phyloP scores from a whole-genome alignment of 2,797 vertebrate species.

The Anolis apletophallus region DNA sequence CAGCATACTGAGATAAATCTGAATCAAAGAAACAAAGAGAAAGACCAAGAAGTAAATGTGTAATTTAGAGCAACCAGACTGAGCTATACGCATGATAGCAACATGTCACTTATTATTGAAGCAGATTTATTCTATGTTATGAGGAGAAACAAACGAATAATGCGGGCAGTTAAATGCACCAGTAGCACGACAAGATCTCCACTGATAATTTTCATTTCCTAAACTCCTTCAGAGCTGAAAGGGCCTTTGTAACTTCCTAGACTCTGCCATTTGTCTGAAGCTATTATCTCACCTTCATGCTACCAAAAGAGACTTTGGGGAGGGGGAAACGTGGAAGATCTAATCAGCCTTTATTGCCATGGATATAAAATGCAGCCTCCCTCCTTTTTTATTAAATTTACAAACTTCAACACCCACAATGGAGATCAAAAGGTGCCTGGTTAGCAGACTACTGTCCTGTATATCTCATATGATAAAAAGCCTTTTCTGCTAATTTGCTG shows the following conservation, averaged over 20 bases:
- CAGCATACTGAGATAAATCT: neutral
- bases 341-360: slow-evolving; percentile 92
- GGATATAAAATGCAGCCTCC: slow-evolving; percentile 78
- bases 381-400: slow-evolving; percentile 88
- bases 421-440: slow-evolving; percentile 83
- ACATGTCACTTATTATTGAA: neutral
- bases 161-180: slow-evolving; percentile 39
- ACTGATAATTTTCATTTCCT: slow-evolving; percentile 80
- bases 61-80: neutral
- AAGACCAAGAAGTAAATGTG: neutral
- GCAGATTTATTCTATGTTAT: slow-evolving; percentile 22
- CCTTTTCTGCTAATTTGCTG: slow-evolving; percentile 85
- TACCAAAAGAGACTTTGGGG: slow-evolving; percentile 61
- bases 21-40: neutral
- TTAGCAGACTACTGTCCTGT: slow-evolving; percentile 56
- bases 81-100: neutral
- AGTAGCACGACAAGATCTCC: slow-evolving; percentile 60
- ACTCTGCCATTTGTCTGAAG: slow-evolving; percentile 69
- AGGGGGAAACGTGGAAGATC: slow-evolving; percentile 70
- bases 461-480: slow-evolving; percentile 86
- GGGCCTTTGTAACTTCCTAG: slow-evolving; percentile 68
- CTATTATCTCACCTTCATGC: slow-evolving; percentile 70
- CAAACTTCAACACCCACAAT: slow-evolving; percentile 74
- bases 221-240: slow-evolving; percentile 66
- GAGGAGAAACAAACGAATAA: slow-evolving; percentile 44